Conservation (phyloP, 2,113 vertebrate genomes). For the Psephotus haematonotus region DNA sequence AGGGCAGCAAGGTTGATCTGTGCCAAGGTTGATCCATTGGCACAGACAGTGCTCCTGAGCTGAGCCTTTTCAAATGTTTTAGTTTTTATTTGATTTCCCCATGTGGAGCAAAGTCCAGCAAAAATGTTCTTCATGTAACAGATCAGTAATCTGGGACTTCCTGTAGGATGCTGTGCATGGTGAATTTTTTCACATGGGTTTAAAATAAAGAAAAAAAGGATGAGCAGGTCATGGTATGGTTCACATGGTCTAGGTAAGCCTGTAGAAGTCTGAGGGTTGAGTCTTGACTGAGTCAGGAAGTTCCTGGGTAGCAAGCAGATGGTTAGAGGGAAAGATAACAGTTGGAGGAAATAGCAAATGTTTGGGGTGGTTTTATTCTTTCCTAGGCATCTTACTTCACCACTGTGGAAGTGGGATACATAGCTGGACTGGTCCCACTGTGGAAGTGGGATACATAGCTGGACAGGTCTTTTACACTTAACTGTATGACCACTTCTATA, state of each 20-base stretch:
- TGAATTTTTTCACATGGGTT: not conserved
- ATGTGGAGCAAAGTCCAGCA: not conserved
- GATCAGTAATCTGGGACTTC: not conserved
- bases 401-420: not conserved
- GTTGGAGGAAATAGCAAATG: not conserved
- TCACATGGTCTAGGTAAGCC: not conserved
- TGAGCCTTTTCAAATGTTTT: not conserved
- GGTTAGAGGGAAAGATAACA: not conserved
- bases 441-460: not conserved
- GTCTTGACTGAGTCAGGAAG: not conserved
- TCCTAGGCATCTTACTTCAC: not conserved
- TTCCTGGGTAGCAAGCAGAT: not conserved
- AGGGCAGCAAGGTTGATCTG: not conserved
- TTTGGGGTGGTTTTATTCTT: not conserved
- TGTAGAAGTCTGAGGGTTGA: not conserved
- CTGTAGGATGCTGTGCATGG: not conserved
- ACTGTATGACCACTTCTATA: not conserved
- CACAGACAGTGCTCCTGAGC: not conserved
- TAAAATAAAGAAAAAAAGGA: not conserved
- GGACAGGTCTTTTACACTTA: not conserved
- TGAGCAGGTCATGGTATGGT: fast-evolving
- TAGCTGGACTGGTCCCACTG: not conserved
- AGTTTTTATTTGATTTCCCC: no score
- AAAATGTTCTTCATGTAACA: not conserved
- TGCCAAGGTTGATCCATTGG: not conserved